phyloP scores from a whole-genome alignment of 2,113 vertebrate genomes.

The Ophthalmolycus amberensis region DNA sequence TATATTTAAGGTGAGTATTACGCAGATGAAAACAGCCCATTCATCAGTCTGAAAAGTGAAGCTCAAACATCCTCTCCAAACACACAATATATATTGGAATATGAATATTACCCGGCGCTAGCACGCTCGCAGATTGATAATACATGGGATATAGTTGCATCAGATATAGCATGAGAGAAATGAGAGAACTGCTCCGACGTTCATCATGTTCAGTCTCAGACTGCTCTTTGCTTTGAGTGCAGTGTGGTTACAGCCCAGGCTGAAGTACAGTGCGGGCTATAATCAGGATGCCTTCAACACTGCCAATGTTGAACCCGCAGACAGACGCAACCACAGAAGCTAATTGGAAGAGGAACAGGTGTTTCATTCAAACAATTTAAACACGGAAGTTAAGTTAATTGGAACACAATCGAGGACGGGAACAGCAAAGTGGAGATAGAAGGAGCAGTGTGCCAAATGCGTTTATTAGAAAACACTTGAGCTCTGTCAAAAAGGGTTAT shows the following conservation, averaged over 20 bases:
- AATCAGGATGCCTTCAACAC: slow-evolving; percentile 36
- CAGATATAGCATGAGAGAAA: slow-evolving; percentile 12
- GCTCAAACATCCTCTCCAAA: too few species aligned
- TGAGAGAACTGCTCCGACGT: slow-evolving; percentile 11
- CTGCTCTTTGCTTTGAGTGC: slow-evolving; percentile 16
- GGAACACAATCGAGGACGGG: slow-evolving; percentile 14
- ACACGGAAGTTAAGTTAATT: slow-evolving; percentile 40
- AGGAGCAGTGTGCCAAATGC: slow-evolving; percentile 44
- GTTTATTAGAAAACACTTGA: slow-evolving; percentile 39
- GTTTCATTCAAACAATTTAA: slow-evolving; percentile 50
- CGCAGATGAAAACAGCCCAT: neutral
- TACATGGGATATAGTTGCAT: slow-evolving; percentile 5
- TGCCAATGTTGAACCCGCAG: neutral
- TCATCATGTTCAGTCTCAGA: slow-evolving; percentile 32
- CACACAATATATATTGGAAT: too few species aligned
- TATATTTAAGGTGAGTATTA: neutral
- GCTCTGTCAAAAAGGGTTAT: slow-evolving; percentile 24
- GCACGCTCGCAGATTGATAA: slow-evolving; percentile 32
- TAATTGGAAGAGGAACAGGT: slow-evolving; percentile 53
- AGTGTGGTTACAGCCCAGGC: slow-evolving; percentile 19
- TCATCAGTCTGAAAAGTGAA: neutral
- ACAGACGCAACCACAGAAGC: slow-evolving; percentile 33
- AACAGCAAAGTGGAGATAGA: slow-evolving; percentile 23
- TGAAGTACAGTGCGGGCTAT: neutral
- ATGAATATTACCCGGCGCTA: neutral